Evolutionary conservation across 2,888 invertebrate species (phyloP).

Genomic region (Pseudoips prasinana): DNA sequence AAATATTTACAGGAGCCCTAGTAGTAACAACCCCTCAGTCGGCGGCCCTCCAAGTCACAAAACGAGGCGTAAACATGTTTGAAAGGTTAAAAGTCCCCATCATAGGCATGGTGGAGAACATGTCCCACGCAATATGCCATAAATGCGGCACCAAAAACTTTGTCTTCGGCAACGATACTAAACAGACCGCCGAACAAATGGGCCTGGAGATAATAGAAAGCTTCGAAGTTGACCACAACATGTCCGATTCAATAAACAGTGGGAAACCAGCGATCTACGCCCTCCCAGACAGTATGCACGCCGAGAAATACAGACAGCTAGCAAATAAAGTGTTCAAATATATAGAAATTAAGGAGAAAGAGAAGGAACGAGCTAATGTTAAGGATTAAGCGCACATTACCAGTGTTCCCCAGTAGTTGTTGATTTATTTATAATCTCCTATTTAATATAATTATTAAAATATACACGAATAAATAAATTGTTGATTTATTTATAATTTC

Average conservation of each 20-base stretch:
- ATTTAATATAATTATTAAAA: too few relatives aligned
- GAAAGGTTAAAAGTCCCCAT: constrained; percentile 90
- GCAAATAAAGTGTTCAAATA: constrained; percentile 74
- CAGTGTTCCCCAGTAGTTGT: constrained; percentile 40
- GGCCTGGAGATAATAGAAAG: constrained; percentile 85
- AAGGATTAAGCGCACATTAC: constrained; percentile 44
- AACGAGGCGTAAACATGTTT: constrained; percentile 94
- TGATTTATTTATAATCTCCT: constrained; percentile 7
- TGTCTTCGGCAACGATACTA: constrained; percentile 87
- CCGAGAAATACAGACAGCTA: constrained; percentile 69
- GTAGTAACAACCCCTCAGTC: constrained; percentile 96
- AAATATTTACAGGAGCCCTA: constrained; percentile 84
- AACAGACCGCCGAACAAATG: constrained; percentile 83
- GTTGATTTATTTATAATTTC: constrained; percentile 12
- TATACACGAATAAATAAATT: constrained; percentile 26
- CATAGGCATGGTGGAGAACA: constrained; percentile 95
- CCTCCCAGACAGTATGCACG: constrained; percentile 80
- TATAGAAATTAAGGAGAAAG: constrained; percentile 60
- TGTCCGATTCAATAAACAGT: constrained; percentile 86
- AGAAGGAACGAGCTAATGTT: constrained; percentile 48
- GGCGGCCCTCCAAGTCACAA: constrained; percentile 92
- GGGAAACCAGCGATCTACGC: constrained; percentile 89
- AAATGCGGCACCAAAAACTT: constrained; percentile 88
- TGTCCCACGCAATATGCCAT: constrained; percentile 90
- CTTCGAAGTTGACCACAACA: constrained; percentile 87